phyloP scores from a whole-genome alignment of 2,888 invertebrate species.

The Plusia festucae region DNA sequence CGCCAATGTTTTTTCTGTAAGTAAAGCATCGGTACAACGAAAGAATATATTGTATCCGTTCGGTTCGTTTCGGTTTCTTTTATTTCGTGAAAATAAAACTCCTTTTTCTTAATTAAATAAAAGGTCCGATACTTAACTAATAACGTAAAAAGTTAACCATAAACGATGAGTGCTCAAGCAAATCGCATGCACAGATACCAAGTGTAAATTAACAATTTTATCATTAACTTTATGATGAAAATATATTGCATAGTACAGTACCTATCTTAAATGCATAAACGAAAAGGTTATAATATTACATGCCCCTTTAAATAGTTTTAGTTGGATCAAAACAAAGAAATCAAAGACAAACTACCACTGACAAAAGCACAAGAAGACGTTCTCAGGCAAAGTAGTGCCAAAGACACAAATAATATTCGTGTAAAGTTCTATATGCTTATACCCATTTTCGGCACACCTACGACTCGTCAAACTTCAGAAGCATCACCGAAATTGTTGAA shows the following conservation, averaged over 20 bases:
- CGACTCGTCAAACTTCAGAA: slow-evolving; percentile 3
- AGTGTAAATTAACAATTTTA: background rate
- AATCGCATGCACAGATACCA: background rate
- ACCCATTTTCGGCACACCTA: slow-evolving; percentile 2
- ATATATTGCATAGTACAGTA: too few relatives aligned
- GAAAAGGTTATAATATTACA: too few relatives aligned
- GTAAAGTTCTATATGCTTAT: slow-evolving; percentile 5
- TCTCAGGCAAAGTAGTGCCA: slow-evolving; percentile 1
- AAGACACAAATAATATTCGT: background rate
- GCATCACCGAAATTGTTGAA: background rate
- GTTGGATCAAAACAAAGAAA: too few relatives aligned
- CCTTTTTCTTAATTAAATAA: background rate
- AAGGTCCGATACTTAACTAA: background rate
- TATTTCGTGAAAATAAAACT: slow-evolving; percentile 23
- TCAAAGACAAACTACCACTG: background rate
- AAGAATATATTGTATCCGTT: slow-evolving; percentile 31
- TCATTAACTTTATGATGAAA: too few relatives aligned
- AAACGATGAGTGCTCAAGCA: too few relatives aligned
- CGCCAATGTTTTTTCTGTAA: slow-evolving; percentile 54
- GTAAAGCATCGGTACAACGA: slow-evolving; percentile 46
- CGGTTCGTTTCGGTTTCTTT: slow-evolving; percentile 13
- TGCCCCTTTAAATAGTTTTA: too few relatives aligned
- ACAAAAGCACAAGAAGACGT: background rate
- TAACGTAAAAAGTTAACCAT: background rate
- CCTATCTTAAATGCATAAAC: too few relatives aligned